Evolutionary conservation across 2,113 vertebrate species (phyloP).

Genomic region (Lepisosteus oculatus): DNA sequence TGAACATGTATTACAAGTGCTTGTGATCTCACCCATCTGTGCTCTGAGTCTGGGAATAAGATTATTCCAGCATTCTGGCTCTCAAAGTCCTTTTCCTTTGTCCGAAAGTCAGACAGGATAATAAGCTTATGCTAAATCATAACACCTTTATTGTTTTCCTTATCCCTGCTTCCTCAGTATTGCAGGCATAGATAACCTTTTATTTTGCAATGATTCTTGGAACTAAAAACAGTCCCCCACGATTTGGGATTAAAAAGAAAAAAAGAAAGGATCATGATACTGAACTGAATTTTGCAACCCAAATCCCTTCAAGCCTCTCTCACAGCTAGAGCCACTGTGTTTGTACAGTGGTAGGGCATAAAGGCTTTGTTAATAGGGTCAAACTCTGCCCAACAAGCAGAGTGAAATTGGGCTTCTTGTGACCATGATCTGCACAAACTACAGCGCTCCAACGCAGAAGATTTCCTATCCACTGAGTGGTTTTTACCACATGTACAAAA

Average conservation of each 20-base stretch:
- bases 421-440: too few species aligned
- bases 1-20: slow-evolving; percentile 12
- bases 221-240: slow-evolving; percentile 25
- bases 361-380: slow-evolving; percentile 11
- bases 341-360: neutral
- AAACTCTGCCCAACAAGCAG: neutral
- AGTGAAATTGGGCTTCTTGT: too few species aligned
- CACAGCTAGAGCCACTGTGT: too few species aligned
- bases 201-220: slow-evolving; percentile 27
- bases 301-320: too few species aligned
- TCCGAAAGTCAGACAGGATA: slow-evolving; percentile 50
- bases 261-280: too few species aligned
- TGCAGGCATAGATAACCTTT: slow-evolving; percentile 21
- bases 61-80: slow-evolving; percentile 49
- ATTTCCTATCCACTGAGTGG: neutral
- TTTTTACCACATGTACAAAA: slow-evolving; percentile 3
- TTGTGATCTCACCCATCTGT: slow-evolving; percentile 34
- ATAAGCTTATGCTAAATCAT: slow-evolving; percentile 59
- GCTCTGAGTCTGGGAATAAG: slow-evolving; percentile 36
- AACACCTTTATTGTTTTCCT: slow-evolving; percentile 53
- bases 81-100: slow-evolving; percentile 51
- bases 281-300: too few species aligned
- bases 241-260: too few species aligned
- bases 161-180: slow-evolving; percentile 48
- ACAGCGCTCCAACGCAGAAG: too few species aligned